phyloP scores from a whole-genome alignment of 2,797 vertebrate species.

The Microctenopoma lineatum region DNA sequence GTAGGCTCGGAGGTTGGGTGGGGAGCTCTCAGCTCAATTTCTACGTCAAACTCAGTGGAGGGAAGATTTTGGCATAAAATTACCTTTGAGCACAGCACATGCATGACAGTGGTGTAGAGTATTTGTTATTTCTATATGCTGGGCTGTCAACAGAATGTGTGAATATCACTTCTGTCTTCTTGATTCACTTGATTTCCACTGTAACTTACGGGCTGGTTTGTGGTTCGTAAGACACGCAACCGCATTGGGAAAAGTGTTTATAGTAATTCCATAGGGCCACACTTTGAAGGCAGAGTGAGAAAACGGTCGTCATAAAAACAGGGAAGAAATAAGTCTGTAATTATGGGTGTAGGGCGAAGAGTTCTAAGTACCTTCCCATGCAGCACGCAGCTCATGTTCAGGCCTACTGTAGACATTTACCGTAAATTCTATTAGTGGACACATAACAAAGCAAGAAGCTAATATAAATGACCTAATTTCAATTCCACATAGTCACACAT shows the following conservation, averaged over 20 bases:
- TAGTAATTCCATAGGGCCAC: neutral
- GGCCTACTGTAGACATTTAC: no score
- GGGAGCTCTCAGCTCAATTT: slow-evolving; percentile 3
- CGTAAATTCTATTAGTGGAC: neutral
- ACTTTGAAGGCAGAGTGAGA: neutral
- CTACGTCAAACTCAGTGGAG: slow-evolving; percentile 6
- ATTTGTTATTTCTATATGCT: neutral
- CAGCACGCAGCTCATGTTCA: neutral
- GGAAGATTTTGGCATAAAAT: slow-evolving; percentile 8
- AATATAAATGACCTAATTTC: neutral
- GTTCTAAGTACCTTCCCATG: neutral
- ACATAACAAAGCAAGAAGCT: neutral
- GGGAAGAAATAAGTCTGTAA: neutral
- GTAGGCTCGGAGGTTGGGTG: slow-evolving; percentile 4
- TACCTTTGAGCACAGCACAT: neutral
- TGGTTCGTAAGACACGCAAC: neutral
- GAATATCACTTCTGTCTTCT: neutral
- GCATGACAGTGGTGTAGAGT: no score
- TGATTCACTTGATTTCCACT: neutral
- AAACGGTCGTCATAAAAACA: neutral
- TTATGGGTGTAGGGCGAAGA: neutral
- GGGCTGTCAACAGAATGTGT: neutral
- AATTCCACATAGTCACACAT: no score
- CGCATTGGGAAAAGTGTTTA: neutral
- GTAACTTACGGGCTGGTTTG: neutral